A percentile compares a stretch with the other conserved stretches of the same genome.
These are phyloP conservation scores for Gerris buenoi DNA, from an alignment of 1,140 invertebrate genomes.

Conservation along the genomic window DNA sequence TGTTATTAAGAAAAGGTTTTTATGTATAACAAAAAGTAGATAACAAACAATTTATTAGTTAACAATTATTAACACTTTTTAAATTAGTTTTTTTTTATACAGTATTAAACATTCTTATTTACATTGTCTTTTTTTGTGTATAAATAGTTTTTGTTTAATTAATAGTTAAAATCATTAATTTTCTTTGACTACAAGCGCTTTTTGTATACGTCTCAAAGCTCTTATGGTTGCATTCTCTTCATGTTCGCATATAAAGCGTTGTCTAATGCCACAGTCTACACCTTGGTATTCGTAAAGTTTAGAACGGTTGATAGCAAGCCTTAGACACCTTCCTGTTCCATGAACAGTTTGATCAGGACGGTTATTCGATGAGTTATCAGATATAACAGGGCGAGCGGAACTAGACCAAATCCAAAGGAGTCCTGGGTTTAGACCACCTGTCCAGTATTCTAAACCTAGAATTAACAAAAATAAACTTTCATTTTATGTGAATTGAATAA, in stretches of 20 bases:
- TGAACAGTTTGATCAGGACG: slow-evolving; percentile 30
- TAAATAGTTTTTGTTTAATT: no score
- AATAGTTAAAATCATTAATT: no score
- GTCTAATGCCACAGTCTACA: slow-evolving; percentile 47
- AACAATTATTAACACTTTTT: no score
- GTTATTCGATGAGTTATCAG: slow-evolving; percentile 30
- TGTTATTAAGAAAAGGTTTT: no score
- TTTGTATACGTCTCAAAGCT: slow-evolving; percentile 40
- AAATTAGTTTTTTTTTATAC: no score
- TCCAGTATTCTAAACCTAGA: slow-evolving; percentile 56
- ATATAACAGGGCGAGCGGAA: slow-evolving; percentile 50
- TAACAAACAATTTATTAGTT: no score
- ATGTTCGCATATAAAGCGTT: slow-evolving; percentile 52
- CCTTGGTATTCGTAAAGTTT: slow-evolving; percentile 51
- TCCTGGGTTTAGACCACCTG: slow-evolving; percentile 64
- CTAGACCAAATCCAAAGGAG: slow-evolving; percentile 72
- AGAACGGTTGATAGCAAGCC: slow-evolving; percentile 42
- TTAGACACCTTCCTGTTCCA: slow-evolving; percentile 41
- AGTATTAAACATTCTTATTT: no score
- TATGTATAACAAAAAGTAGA: no score
- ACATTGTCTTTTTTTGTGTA: no score
- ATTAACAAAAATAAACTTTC: no score
- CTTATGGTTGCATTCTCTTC: slow-evolving; percentile 50
- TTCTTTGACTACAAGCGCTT: slow-evolving; percentile 16
- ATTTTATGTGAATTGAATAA: no score